phyloP scores from a whole-genome alignment of 1,140 invertebrate genomes.

The Globodera rostochiensis region DNA sequence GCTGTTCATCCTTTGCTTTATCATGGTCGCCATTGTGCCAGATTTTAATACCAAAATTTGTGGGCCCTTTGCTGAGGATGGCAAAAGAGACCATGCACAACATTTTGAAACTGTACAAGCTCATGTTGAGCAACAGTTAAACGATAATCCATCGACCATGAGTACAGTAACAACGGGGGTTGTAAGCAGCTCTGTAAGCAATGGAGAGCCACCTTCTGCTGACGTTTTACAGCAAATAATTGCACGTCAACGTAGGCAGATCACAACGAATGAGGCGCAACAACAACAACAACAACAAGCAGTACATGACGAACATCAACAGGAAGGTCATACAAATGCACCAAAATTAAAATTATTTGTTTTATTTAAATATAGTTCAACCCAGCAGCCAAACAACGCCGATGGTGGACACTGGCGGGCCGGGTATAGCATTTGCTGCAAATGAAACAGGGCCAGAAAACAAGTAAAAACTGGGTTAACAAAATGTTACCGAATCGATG shows the following conservation, averaged over 20 bases:
- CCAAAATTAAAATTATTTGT: background rate
- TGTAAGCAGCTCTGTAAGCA: background rate
- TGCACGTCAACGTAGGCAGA: background rate
- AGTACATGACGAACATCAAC: too few relatives aligned
- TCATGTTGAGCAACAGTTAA: background rate
- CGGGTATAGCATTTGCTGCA: background rate
- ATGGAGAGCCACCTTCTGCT: too few relatives aligned
- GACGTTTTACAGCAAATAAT: background rate
- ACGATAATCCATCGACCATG: background rate
- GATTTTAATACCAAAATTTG: conserved; percentile 20
- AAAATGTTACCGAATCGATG: background rate
- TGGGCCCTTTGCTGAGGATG: conserved; percentile 38
- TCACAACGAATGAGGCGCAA: background rate
- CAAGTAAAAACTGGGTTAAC: background rate
- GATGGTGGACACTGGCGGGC: conserved; percentile 3
- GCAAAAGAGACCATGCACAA: background rate
- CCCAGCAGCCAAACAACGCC: background rate
- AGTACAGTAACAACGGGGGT: background rate
- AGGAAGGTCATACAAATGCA: background rate
- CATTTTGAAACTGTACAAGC: background rate
- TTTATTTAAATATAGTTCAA: background rate
- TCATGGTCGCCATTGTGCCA: conserved; percentile 50
- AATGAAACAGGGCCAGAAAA: conserved; percentile 21
- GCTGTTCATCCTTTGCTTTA: conserved; percentile 51
- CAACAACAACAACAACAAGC: background rate